phyloP scores from a whole-genome alignment of 2,888 invertebrate species.

The Pardosa pseudoannulata region DNA sequence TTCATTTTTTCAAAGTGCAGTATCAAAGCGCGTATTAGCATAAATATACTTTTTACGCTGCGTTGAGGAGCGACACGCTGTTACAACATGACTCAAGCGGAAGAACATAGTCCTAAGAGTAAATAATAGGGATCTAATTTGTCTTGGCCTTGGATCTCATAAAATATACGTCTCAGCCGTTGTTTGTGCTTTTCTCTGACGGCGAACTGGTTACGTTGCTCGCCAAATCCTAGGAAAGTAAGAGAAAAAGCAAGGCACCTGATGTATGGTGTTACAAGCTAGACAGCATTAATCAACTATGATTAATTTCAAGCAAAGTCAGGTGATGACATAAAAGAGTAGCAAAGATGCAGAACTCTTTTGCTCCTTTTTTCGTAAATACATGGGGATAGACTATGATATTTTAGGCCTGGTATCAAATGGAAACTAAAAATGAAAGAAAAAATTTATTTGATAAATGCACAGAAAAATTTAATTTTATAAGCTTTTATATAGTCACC shows the following conservation, averaged over 20 bases:
- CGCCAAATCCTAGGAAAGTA: slow-evolving; percentile 36
- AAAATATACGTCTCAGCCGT: slow-evolving; percentile 27
- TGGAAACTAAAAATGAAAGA: no score
- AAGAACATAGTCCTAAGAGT: slow-evolving; percentile 10
- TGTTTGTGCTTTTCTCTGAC: slow-evolving; percentile 38
- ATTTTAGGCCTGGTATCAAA: no score
- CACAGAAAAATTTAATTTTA: no score
- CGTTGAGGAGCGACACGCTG: background rate
- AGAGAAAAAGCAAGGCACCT: slow-evolving; percentile 32
- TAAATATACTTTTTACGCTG: background rate
- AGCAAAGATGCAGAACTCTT: background rate
- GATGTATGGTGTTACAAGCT: slow-evolving; percentile 52
- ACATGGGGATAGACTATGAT: background rate
- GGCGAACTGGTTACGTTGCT: slow-evolving; percentile 29
- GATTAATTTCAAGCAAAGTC: slow-evolving; percentile 57
- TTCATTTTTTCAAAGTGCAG: no score
- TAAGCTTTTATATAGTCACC: no score
- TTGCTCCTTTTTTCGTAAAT: background rate
- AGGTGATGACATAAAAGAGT: slow-evolving; percentile 43
- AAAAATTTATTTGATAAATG: no score
- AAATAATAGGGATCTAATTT: slow-evolving; percentile 67
- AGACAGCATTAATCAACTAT: slow-evolving; percentile 57
- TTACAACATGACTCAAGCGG: background rate
- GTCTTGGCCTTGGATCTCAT: slow-evolving; percentile 48
- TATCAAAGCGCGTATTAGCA: background rate